Base-by-base conservation (phyloP, 2,113 vertebrate genomes). In the Callipepla californica region DNA sequence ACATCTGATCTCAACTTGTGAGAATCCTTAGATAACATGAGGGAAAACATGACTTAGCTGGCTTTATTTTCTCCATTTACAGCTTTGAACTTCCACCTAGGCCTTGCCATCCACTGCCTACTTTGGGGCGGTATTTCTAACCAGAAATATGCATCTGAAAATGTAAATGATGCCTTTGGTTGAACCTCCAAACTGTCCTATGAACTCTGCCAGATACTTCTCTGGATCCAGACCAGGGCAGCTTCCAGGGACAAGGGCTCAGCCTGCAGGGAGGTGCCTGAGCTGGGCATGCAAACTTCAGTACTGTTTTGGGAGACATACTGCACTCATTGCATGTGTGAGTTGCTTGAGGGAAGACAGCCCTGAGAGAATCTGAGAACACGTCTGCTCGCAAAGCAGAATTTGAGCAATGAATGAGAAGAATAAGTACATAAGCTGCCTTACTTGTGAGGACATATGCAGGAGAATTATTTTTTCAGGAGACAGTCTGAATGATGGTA, bases 221-320 rank as follows among this genome's bases (percentile, higher is more conserved):
- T 34, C 42, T 2, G 0, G 25, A 10, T 38, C 23, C 47, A 26
- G 55, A 47, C 55, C 15, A 28, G 26, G 48, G 30, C 65, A 25
- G 21, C 32, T 40, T 5, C 76, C 34, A 57, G 18, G 18, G 5
- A 15, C 62, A 40, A 18, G 13, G 14, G 17, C 7, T 15, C 38
- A 84, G 17, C 17, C n/a, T 28, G 15, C 9, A 18, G 21, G 19
- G 30, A 53, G 51, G n/a, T 38, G 36, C 12, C 1, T 5, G 36
- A 10, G 26, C 4, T 45, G 45, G 45, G 13, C 22, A 42, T 2
- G 0, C 22, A 40, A 6, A 11, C 9, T 44, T 48, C 7, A 23
- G 50, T 25, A 61, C 45, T 59, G 16, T 3, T 11, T 45, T 30
- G 44, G 0, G 53, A 26, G 32, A 25, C 1, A 0, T 25, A 23